Conservation (phyloP, 2,888 invertebrate species). For the Hipparchia sbordonii region DNA sequence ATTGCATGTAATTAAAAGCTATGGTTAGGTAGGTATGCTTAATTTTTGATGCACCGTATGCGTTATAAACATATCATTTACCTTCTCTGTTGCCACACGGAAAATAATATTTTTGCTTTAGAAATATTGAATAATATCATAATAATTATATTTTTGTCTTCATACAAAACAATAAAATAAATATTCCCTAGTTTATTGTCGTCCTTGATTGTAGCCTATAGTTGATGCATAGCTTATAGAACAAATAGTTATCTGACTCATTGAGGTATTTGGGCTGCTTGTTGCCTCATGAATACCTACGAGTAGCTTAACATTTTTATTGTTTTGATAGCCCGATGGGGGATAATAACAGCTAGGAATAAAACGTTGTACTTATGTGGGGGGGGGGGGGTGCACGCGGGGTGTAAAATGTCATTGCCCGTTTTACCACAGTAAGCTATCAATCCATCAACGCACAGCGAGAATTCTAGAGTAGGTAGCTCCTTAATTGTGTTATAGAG, state of each 20-base stretch:
- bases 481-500: slow-evolving; percentile 1
- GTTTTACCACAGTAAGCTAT: slow-evolving; percentile 1
- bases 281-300: background rate
- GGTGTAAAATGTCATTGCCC: slow-evolving; percentile 6
- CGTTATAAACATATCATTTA: no score
- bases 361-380: background rate
- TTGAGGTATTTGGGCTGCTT: background rate
- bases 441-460: slow-evolving; percentile 1
- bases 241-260: background rate
- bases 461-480: slow-evolving; percentile 2
- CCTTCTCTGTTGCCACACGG: no score
- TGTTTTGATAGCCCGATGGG: background rate
- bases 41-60: no score
- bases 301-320: background rate
- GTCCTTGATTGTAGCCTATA: background rate
- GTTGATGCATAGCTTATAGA: background rate
- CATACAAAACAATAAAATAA: background rate
- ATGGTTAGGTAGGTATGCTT: no score
- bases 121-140: no score
- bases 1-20: no score
- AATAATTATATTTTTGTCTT: no score
- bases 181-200: background rate
- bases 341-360: background rate
- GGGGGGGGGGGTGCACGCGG: background rate
- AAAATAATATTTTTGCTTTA: no score